A percentile compares a stretch with the other conserved stretches of the same genome.
phyloP scores from a whole-genome alignment of 2,888 invertebrate species.

The Endomychus coccineus region DNA sequence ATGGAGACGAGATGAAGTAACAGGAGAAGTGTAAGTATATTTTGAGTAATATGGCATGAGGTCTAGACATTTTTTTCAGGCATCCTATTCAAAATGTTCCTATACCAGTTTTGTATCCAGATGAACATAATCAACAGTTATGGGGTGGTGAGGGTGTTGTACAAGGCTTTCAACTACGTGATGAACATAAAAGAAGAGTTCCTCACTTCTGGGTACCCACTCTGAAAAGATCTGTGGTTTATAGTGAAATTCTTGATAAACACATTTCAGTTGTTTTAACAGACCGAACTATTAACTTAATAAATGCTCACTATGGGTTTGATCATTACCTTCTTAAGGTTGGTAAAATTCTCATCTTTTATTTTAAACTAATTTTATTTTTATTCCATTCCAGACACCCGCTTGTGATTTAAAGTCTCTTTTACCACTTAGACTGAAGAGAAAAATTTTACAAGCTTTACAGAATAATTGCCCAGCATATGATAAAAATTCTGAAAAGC shows the following conservation, averaged over 20 bases:
- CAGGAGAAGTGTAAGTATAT: slow-evolving; percentile 60
- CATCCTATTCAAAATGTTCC: slow-evolving; percentile 67
- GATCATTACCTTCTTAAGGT: slow-evolving; percentile 90
- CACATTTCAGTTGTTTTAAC: slow-evolving; percentile 80
- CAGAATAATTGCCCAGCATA: slow-evolving; percentile 59
- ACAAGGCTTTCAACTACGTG: slow-evolving; percentile 72
- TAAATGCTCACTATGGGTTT: slow-evolving; percentile 86
- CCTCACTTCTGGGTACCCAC: slow-evolving; percentile 86
- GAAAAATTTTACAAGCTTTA: slow-evolving; percentile 71
- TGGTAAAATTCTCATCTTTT: slow-evolving; percentile 23
- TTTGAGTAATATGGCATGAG: no score
- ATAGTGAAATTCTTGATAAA: slow-evolving; percentile 83
- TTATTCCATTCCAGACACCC: slow-evolving; percentile 56
- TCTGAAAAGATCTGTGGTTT: slow-evolving; percentile 71
- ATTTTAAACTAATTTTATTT: slow-evolving; percentile 6
- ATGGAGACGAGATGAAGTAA: slow-evolving; percentile 65
- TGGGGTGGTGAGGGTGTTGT: slow-evolving; percentile 97
- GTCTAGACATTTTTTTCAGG: slow-evolving; percentile 37
- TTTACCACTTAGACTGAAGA: slow-evolving; percentile 78
- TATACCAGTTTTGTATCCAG: slow-evolving; percentile 68
- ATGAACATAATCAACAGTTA: slow-evolving; percentile 74
- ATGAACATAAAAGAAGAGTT: slow-evolving; percentile 54
- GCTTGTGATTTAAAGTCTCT: slow-evolving; percentile 86
- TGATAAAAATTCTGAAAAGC: slow-evolving; percentile 58
- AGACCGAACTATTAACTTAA: slow-evolving; percentile 69